Conservation (phyloP, 2,888 invertebrate species). For the Argyresthia albistria region DNA sequence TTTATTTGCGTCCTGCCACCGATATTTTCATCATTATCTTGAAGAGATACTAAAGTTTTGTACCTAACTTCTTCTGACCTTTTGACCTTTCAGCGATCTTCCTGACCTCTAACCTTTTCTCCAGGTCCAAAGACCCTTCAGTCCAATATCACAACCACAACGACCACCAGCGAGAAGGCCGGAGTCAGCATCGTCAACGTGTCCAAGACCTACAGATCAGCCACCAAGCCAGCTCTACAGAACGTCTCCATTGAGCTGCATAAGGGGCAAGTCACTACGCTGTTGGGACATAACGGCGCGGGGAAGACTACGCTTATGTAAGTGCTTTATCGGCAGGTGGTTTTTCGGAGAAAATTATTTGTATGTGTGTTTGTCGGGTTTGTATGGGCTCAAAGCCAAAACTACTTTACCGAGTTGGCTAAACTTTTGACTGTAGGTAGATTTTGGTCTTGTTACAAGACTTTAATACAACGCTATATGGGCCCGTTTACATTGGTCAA, state of each 20-base stretch:
- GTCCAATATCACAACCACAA: conserved; percentile 32
- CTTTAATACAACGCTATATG: no score
- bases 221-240: conserved; percentile 76
- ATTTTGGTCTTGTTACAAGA: no score
- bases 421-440: no score
- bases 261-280: conserved; percentile 87
- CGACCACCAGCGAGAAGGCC: conserved; percentile 50
- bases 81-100: no score
- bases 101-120: background rate
- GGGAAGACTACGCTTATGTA: conserved; percentile 95
- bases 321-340: conserved; percentile 33
- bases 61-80: no score
- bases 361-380: background rate
- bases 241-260: conserved; percentile 85
- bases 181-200: conserved; percentile 84
- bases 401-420: no score
- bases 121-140: conserved; percentile 39
- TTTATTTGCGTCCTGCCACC: no score
- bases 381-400: background rate
- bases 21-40: no score
- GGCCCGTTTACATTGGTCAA: no score
- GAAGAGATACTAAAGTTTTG: no score
- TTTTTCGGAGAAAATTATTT: no score
- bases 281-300: conserved; percentile 92
- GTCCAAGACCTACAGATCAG: conserved; percentile 75